A percentile compares a stretch with the other conserved stretches of the same genome.
Conservation (phyloP, 2,888 invertebrate genomes). For the Eupeodes luniger region DNA sequence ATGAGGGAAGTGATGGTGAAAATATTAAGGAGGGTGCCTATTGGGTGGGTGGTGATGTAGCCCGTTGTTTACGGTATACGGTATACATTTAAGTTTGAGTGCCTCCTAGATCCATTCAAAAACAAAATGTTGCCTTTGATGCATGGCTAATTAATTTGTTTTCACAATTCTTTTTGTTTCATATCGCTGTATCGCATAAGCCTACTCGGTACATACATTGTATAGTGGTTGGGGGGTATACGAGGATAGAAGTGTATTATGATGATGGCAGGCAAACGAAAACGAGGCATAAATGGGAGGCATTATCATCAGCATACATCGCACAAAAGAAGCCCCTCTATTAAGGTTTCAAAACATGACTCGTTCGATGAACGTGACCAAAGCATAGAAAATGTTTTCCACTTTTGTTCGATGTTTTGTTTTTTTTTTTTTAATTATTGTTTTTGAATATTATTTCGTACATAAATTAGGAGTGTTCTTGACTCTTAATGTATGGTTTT, state of each 20-base stretch:
- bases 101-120: slow-evolving; percentile 58
- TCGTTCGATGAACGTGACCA: slow-evolving; percentile 61
- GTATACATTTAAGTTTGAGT: background rate
- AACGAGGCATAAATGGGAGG: slow-evolving; percentile 32
- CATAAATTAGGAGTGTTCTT: slow-evolving; percentile 55
- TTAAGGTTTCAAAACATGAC: slow-evolving; percentile 67
- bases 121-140: slow-evolving; percentile 55
- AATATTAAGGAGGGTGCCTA: background rate
- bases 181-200: background rate
- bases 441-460: slow-evolving; percentile 54
- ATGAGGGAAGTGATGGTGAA: background rate
- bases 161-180: slow-evolving; percentile 61
- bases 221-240: too few relatives aligned
- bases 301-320: slow-evolving; percentile 28
- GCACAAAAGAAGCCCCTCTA: slow-evolving; percentile 42
- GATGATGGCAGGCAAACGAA: slow-evolving; percentile 8
- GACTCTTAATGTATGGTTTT: slow-evolving; percentile 35
- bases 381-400: slow-evolving; percentile 61
- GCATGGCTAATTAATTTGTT: slow-evolving; percentile 75
- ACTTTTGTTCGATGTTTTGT: slow-evolving; percentile 25
- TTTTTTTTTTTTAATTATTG: slow-evolving; percentile 37
- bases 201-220: background rate
- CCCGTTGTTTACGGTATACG: too few relatives aligned
- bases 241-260: too few relatives aligned
- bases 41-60: background rate